These are phyloP conservation scores for Aurelia sp. DNA, from an alignment of 30 jellyfish, hydroid and myxozoan genomes.

Conservation along the genomic window DNA sequence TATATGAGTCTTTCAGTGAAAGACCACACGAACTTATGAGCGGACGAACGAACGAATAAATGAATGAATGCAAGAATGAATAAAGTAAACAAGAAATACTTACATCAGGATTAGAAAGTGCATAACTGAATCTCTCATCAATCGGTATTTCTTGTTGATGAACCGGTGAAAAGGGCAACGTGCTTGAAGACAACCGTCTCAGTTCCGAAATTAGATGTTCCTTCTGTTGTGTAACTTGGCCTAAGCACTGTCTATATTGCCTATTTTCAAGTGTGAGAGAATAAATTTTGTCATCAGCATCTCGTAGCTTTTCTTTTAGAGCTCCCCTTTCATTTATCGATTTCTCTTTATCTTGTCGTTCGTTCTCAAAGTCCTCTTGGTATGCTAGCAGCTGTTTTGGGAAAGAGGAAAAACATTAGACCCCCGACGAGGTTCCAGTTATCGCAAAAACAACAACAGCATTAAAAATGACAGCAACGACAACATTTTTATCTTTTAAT, in stretches of 20 bases:
- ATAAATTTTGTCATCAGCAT: conserved; percentile 24
- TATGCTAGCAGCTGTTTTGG: conserved; percentile 28
- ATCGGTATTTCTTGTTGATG: conserved; percentile 27
- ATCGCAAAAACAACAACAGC: too few species aligned
- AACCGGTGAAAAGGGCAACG: conserved; percentile 71
- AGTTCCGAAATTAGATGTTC: conserved; percentile 62
- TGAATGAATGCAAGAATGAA: too few species aligned
- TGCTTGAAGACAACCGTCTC: conserved; percentile 59
- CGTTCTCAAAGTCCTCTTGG: conserved; percentile 64
- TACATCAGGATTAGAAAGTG: background rate
- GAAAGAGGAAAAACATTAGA: too few species aligned
- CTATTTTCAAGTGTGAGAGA: conserved; percentile 38
- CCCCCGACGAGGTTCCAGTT: too few species aligned
- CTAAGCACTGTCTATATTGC: conserved; percentile 20
- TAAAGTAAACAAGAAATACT: background rate
- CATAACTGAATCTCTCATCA: conserved; percentile 8
- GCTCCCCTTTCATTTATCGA: conserved; percentile 4
- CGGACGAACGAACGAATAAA: too few species aligned
- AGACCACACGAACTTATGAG: background rate
- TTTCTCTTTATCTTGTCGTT: conserved; percentile 60
- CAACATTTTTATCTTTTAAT: too few species aligned
- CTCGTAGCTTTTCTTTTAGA: conserved; percentile 16
- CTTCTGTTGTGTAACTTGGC: conserved; percentile 59
- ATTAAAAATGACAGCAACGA: too few species aligned
- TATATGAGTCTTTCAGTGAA: background rate